These are phyloP conservation scores for Drosophila malerkotliana DNA, from an alignment of 1,140 invertebrate genomes.

Conservation along the genomic window DNA sequence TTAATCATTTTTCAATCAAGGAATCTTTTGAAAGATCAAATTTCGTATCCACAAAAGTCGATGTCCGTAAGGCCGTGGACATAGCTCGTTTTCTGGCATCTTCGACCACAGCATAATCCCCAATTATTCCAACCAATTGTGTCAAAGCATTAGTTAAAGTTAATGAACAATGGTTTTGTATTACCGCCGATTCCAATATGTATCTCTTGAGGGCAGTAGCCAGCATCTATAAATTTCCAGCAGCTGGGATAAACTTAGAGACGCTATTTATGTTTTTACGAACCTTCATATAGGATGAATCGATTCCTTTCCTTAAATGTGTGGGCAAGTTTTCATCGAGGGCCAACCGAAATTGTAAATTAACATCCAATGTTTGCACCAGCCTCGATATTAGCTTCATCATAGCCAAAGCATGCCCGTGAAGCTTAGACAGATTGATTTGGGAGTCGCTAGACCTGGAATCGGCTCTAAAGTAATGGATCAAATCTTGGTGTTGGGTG, in stretches of 20 bases:
- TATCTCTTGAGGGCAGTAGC: conserved; percentile 26
- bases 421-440: conserved; percentile 27
- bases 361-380: conserved; percentile 21
- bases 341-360: conserved; percentile 33
- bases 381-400: conserved; percentile 35
- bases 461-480: conserved; percentile 19
- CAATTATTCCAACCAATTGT: conserved; percentile 22
- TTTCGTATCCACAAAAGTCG: not conserved
- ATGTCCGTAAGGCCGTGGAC: conserved; percentile 14
- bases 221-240: conserved; percentile 12
- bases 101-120: conserved; percentile 27
- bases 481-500: conserved; percentile 25
- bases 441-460: not conserved
- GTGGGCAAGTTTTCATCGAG: conserved; percentile 32
- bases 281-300: conserved; percentile 23
- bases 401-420: conserved; percentile 33
- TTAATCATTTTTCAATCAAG: not conserved
- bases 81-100: conserved; percentile 35
- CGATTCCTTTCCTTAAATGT: conserved; percentile 39
- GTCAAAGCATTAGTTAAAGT: conserved; percentile 20
- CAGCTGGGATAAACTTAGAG: not conserved
- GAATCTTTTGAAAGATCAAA: not conserved
- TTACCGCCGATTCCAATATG: conserved; percentile 22
- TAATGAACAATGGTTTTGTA: conserved; percentile 25
- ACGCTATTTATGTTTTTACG: not conserved